Base-by-base conservation (phyloP, 37 sponge, comb jelly and placozoan genomes). In the Ephydatia muelleri region DNA sequence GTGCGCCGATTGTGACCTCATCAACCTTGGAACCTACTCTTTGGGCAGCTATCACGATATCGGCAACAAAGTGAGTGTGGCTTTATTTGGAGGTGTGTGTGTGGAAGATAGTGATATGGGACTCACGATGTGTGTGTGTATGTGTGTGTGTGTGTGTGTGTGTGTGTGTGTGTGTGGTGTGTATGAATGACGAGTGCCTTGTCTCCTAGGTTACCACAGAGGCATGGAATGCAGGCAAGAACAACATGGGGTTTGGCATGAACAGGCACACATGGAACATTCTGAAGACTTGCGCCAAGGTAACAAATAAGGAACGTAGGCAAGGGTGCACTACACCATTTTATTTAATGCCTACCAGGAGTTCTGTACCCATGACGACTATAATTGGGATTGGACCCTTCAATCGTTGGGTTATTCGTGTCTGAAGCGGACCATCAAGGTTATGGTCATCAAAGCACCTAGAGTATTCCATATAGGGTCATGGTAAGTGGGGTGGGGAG, bases 301-400 rank as follows among this genome's bases (percentile, higher is more conserved):
- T 93, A 76, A 38, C 79, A 28, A 57, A 26, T 39, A 25, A 32
- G 16, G 13, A 70, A 31, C n/a, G 22, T 27, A 26, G 30, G 27
- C 14, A 72, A 26, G 19, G 23, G 33, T 82, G 25, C 38, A 19
- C 5, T 11, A 69, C 70, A 65, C 80, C 6, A 5, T 78, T n/a
- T 27, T 43, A 43, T 43, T 43, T 43, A 43, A 43, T 43, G 43
- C 43, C 43, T 6, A 43, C 43, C 79, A 89, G 84, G 38, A 87
- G 16, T 96, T 96, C 67, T 96, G 96, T 33, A 72, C 71, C 3
- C 93, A 91, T 85, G 96, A 96, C 82, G 96, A 96, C 84, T 96
- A 96, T 84, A 96, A 96, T 79, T 96, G 96, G 96, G 96, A 96
- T 64, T 96, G 96, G 96, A 86, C 94, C 2, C 66, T 96, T 22